Evolutionary conservation across 2,113 vertebrate species (phyloP), one percentile per base, ranked within the genome.

Genomic region (Myotis davidii): DNA sequence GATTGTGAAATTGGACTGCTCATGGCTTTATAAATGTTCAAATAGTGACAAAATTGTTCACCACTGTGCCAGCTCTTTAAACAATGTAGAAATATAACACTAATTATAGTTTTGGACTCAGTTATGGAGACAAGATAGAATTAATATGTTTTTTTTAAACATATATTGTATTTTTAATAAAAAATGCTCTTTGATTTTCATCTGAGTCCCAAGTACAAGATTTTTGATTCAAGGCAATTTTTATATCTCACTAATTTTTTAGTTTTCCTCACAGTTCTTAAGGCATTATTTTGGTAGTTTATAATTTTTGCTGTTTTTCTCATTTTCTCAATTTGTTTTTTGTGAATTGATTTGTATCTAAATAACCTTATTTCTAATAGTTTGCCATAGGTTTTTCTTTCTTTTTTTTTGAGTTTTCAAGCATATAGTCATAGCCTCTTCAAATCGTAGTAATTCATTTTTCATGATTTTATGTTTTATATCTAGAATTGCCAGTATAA

Each of bases 251-350:
- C 21, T 42, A 69, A 27, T 13, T 64, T 85, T 91, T 85, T 29
- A 73, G 23, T 64, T 61, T 91, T 74, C 25, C 10, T 88, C 14
- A 67, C 29, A 42, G 64, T 76, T 84, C 11, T 56, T 42, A 76
- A 88, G 39, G 10, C 6, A 32, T 11, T 76, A 7, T 88, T 94
- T 92, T 83, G n/a, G 2, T 76, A 81, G n/a, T 64, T 90, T 85
- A 59, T 87, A 61, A 12, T 74, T 92, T 89, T 94, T 89, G 34
- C 90, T 92, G 74, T 9, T 92, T 83, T 83, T 83, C 23, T 86
- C 2, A 67, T 87, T 82, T 94, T 89, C 42, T 92, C 45, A 90
- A 21, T 73, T 78, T 92, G 25, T 0, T n/a, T 90, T 87, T 48
- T 94, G 5, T 54, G 7, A 37, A 83, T 90, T 81, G 12, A 61